Base-by-base conservation (phyloP, 37 sponge, comb jelly and placozoan species). In the Geodia barretti region DNA sequence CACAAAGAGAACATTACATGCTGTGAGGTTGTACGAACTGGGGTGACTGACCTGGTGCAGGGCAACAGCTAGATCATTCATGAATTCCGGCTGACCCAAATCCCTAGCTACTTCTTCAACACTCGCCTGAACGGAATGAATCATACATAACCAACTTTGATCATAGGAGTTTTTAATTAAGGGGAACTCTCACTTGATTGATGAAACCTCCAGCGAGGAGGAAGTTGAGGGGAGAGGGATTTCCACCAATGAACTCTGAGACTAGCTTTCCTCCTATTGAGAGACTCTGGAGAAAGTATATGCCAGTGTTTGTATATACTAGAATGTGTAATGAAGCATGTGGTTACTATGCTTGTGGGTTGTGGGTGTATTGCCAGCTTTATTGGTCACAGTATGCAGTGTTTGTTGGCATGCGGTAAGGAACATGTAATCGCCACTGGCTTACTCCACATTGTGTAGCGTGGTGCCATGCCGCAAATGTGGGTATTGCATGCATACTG, bases 181-280 rank as follows among this genome's bases (percentile, higher is more conserved):
- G n/a, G n/a, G n/a, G n/a, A n/a, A n/a, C n/a, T 47, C 54, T 7
- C 14, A 47, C 54, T 47, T 47, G 54, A 14, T 47, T 47, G 54
- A 47, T 47, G 54, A 47, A 47, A 17, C 54, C 11, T 43, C 58
- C 25, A 25, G 64, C 63, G 5, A 77, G 37, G 4, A 77, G 23
- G 39, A 77, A 77, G 75, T 74, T 74, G 58, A 74, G 75, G 4
- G 77, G 77, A 35, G 77, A 78, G 38, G 79, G 79, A 34, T 35
- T 35, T 32, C 79, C 79, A 39, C 63, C 63, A 38, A 78, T 62
- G 41, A 78, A 78, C 23, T 78, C 79, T 35, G 66, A 26, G 36
- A 78, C 65, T 3, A 78, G 36, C 39, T 64, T 40, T 20, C 67
- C 67, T 31, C 66, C 65, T 29, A 60, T 33, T 32, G 66, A 24